phyloP scores from a whole-genome alignment of 2,113 vertebrate species.

The Gasterosteus nipponicus region DNA sequence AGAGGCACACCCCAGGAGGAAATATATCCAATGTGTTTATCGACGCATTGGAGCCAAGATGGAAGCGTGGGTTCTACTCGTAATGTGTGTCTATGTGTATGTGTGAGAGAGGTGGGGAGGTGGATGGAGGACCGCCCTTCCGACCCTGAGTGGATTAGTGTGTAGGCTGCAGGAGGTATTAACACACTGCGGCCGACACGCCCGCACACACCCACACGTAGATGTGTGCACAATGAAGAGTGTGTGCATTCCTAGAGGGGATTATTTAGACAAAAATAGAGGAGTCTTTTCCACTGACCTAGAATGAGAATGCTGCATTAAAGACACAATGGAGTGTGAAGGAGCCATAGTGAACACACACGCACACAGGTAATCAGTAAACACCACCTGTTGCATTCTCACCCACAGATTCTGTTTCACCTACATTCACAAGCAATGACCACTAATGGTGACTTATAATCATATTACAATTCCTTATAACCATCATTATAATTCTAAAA shows the following conservation, averaged over 20 bases:
- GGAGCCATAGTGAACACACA: background rate
- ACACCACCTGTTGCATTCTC: conserved; percentile 10
- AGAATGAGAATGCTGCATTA: conserved; percentile 66
- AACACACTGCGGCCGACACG: conserved; percentile 54
- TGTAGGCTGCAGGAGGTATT: conserved; percentile 76
- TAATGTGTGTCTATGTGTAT: conserved; percentile 25
- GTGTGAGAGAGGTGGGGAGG: background rate
- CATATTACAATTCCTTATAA: too few species aligned
- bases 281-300: conserved; percentile 76
- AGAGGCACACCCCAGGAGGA: conserved; percentile 21
- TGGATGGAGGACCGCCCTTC: conserved; percentile 36
- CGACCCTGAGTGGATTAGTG: conserved; percentile 76
- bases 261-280: conserved; percentile 80
- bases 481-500: too few species aligned
- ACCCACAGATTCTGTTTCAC: too few species aligned
- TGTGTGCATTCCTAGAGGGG: conserved; percentile 70
- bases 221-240: conserved; percentile 26
- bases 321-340: conserved; percentile 49
- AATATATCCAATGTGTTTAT: conserved; percentile 50
- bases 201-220: conserved; percentile 30
- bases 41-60: background rate
- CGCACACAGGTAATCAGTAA: conserved; percentile 20
- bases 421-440: too few species aligned
- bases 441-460: too few species aligned
- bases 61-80: background rate